phyloP scores from a whole-genome alignment of 2,113 vertebrate genomes.

The Tauraco erythrolophus region DNA sequence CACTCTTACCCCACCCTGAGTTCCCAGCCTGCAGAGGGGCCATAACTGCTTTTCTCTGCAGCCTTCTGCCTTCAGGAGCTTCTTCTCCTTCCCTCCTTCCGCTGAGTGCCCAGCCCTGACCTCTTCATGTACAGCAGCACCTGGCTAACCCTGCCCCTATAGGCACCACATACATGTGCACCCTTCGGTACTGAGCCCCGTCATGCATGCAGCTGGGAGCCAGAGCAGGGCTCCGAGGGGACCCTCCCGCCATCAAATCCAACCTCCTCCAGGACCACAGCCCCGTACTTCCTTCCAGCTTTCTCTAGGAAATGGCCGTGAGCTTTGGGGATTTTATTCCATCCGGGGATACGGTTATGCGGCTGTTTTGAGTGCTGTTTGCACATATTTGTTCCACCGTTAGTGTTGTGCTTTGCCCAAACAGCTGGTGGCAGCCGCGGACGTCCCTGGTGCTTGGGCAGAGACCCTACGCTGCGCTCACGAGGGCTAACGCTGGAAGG shows the following conservation, averaged over 20 bases:
- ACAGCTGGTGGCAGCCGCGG: background rate
- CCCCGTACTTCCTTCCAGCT: background rate
- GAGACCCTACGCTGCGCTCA: background rate
- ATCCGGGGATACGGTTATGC: accelerated
- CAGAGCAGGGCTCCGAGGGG: background rate
- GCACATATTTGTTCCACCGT: background rate
- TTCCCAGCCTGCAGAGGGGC: background rate
- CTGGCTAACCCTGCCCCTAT: background rate
- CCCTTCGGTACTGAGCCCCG: background rate
- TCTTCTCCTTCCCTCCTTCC: background rate
- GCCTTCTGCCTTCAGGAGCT: background rate
- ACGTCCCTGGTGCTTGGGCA: background rate
- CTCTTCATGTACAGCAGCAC: background rate
- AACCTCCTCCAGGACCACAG: background rate
- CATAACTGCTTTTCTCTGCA: background rate
- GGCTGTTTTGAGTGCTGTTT: background rate
- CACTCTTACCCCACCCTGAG: background rate
- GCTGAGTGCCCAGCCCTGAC: background rate
- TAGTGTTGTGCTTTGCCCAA: background rate
- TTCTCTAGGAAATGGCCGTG: background rate
- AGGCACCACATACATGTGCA: accelerated
- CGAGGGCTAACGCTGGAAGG: background rate
- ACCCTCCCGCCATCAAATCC: background rate
- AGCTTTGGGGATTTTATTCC: background rate
- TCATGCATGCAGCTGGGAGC: background rate